Evolutionary conservation across 1,140 invertebrate genomes (phyloP).

Genomic region (Wiebesia pumilae): DNA sequence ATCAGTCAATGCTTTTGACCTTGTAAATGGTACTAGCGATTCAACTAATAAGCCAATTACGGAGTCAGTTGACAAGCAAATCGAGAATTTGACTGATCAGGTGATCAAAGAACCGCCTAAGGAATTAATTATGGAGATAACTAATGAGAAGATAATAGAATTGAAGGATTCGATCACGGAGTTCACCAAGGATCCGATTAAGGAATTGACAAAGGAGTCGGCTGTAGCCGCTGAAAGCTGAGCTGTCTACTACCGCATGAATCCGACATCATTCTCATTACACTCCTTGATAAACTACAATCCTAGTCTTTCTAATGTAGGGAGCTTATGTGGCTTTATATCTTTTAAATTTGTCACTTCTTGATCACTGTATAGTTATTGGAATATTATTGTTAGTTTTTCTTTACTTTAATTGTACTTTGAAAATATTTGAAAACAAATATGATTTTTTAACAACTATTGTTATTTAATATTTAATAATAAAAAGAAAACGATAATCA

Average conservation of each 20-base stretch:
- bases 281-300: conserved; percentile 28
- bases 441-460: conserved; percentile 1
- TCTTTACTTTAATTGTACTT: not conserved
- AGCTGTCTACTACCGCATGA: conserved; percentile 53
- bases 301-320: conserved; percentile 51
- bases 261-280: conserved; percentile 2
- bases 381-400: conserved; percentile 2
- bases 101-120: not conserved
- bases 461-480: conserved; percentile 34
- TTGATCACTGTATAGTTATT: conserved; percentile 34
- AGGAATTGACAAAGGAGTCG: conserved; percentile 56
- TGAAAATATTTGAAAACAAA: conserved; percentile 7
- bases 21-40: not conserved
- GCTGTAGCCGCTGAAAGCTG: conserved; percentile 65
- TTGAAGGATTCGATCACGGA: conserved; percentile 2
- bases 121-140: not conserved
- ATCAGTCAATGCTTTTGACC: not conserved
- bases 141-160: not conserved
- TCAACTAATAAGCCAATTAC: not conserved
- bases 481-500: conserved; percentile 11
- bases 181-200: not conserved
- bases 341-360: conserved; percentile 27
- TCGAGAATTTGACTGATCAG: not conserved
- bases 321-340: conserved; percentile 17
- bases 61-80: not conserved